These are phyloP conservation scores for Aphis craccivora DNA, from an alignment of 1,140 invertebrate genomes.

Conservation along the genomic window DNA sequence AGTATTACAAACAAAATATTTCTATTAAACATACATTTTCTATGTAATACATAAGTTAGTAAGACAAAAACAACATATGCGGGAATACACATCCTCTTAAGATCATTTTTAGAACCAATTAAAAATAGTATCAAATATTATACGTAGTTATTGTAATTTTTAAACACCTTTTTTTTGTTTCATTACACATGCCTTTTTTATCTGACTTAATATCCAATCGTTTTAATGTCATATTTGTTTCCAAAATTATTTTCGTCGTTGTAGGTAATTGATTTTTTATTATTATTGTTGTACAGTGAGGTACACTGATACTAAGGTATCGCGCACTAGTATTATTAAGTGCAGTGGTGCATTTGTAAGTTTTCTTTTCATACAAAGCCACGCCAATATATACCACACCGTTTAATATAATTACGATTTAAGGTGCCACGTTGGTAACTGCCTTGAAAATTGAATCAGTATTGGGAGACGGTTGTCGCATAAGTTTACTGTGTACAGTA, in stretches of 20 bases:
- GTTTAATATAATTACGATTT: slow-evolving; percentile 35
- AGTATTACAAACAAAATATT: background rate
- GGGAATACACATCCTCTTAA: background rate
- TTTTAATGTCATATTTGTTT: background rate
- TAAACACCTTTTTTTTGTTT: background rate
- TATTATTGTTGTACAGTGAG: background rate
- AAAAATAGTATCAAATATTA: background rate
- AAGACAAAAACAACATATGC: background rate
- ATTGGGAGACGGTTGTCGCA: slow-evolving; percentile 25
- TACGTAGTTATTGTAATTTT: background rate
- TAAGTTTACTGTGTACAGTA: background rate
- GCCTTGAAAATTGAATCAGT: slow-evolving; percentile 37
- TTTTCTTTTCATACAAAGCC: slow-evolving; percentile 17
- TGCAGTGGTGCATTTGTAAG: slow-evolving; percentile 21
- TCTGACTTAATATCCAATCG: background rate
- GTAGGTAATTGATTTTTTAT: background rate
- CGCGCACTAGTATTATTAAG: background rate
- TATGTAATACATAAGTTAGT: background rate
- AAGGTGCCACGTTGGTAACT: background rate
- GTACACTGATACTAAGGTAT: background rate
- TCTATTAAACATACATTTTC: background rate
- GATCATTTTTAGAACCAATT: no score
- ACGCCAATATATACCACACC: background rate
- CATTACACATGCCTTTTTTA: background rate
- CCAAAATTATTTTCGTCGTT: background rate